Evolutionary conservation across 2,888 invertebrate species (phyloP).

Genomic region (Phaonia tiefii): DNA sequence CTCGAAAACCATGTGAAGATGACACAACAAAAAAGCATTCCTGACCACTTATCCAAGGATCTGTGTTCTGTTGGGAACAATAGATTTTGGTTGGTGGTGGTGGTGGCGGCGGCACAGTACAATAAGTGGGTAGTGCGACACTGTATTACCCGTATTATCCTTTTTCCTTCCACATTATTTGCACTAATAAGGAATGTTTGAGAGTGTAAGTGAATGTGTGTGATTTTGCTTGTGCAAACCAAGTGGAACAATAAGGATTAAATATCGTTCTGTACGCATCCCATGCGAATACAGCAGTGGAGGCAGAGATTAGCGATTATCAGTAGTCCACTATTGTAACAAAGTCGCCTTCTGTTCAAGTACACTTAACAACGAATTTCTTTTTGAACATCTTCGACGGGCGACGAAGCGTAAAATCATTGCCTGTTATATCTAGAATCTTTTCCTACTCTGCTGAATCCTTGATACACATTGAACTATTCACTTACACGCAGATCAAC

Average conservation of each 20-base stretch:
- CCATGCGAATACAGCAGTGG: conserved; percentile 20
- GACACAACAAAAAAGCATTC: conserved; percentile 15
- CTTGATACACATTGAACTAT: conserved; percentile 55
- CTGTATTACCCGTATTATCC: conserved; percentile 16
- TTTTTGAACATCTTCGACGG: conserved; percentile 58
- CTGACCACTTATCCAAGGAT: conserved; percentile 32
- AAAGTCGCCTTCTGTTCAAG: neutral
- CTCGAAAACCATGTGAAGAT: neutral
- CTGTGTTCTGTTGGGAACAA: conserved; percentile 10
- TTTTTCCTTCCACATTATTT: neutral
- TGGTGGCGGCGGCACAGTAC: neutral
- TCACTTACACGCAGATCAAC: neutral
- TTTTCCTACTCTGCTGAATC: conserved; percentile 50
- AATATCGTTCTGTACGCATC: conserved; percentile 63
- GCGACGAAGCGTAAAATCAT: conserved; percentile 62
- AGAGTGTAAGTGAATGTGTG: conserved; percentile 26
- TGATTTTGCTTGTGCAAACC: conserved; percentile 35
- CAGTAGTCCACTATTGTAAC: conserved; percentile 27
- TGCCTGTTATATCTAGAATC: conserved; percentile 65
- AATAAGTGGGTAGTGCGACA: conserved; percentile 22
- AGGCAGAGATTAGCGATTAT: conserved; percentile 30
- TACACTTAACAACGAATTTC: conserved; percentile 12
- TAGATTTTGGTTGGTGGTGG: conserved; percentile 17
- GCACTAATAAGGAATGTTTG: too few species aligned
- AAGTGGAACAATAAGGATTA: conserved; percentile 59